Evolutionary conservation across 2,113 vertebrate species (phyloP).

Genomic region (Raja brachyura): DNA sequence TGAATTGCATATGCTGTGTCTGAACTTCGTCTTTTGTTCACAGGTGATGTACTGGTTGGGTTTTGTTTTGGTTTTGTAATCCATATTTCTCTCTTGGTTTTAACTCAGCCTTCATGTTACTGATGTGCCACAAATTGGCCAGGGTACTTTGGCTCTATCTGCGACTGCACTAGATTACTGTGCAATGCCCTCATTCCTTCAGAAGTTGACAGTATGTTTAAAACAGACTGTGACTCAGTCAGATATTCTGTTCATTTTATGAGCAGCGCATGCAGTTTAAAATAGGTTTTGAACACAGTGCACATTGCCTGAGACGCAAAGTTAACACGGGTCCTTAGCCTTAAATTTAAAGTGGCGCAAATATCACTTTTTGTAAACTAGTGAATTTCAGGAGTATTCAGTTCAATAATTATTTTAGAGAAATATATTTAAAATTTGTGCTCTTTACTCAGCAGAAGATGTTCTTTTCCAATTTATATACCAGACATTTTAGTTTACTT

Average conservation of each 20-base stretch:
- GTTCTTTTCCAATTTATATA: neutral
- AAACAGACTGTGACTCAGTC: conserved; percentile 35
- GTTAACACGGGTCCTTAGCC: neutral
- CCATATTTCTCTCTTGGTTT: neutral
- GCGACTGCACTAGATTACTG: neutral
- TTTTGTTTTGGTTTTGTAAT: conserved; percentile 10
- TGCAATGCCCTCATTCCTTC: neutral
- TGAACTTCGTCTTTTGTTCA: conserved; percentile 31
- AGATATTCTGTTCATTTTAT: conserved; percentile 34
- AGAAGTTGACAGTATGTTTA: conserved; percentile 28
- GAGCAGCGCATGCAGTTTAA: conserved; percentile 8
- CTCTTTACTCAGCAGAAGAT: neutral
- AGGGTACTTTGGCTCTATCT: conserved; percentile 8
- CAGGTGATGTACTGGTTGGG: conserved; percentile 30
- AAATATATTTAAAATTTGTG: neutral
- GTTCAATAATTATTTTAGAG: neutral
- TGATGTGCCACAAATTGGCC: conserved; percentile 17
- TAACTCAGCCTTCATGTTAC: neutral
- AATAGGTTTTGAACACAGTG: neutral
- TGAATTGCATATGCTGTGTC: conserved; percentile 29
- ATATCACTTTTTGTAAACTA: neutral
- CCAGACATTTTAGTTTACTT: neutral
- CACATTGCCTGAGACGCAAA: neutral
- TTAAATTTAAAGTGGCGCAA: neutral
- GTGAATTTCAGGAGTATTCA: neutral